Percentiles rank a stretch among this genome's conserved stretches.
Conservation (phyloP, 2,113 vertebrate species). For the Cephalopholis sonnerati region DNA sequence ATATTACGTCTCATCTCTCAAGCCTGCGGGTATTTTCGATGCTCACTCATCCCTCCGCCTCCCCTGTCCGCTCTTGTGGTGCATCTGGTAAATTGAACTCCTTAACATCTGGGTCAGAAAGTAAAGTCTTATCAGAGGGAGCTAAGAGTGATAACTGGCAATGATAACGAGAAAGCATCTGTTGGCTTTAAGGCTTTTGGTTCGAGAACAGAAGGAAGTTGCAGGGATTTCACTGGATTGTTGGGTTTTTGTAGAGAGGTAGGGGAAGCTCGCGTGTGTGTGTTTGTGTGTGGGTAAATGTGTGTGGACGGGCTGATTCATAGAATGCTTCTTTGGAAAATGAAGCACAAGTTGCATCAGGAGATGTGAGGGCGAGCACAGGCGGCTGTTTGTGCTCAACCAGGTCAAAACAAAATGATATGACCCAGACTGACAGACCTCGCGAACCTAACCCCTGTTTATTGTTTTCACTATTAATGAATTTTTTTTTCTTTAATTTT, state of each 20-base stretch:
- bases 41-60: constrained; percentile 73
- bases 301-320: constrained; percentile 65
- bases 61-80: constrained; percentile 66
- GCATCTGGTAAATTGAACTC: constrained; percentile 83
- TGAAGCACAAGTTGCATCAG: constrained; percentile 44
- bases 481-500: background rate
- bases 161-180: constrained; percentile 76
- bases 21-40: constrained; percentile 69
- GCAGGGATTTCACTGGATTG: constrained; percentile 69
- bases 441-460: background rate
- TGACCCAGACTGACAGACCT: background rate
- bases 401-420: constrained; percentile 19
- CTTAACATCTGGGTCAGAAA: constrained; percentile 82
- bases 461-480: background rate
- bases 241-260: constrained; percentile 56
- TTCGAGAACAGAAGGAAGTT: constrained; percentile 78
- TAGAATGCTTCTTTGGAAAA: constrained; percentile 63
- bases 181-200: constrained; percentile 79
- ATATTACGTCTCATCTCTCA: constrained; percentile 74
- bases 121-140: constrained; percentile 77
- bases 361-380: constrained; percentile 32
- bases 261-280: constrained; percentile 32
- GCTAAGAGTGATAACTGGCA: constrained; percentile 77
- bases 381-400: constrained; percentile 31
- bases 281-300: constrained; percentile 39